Percentiles rank a stretch among this genome's conserved stretches.
Evolutionary conservation across 2,888 invertebrate genomes (phyloP).

Genomic region (Ctena decussata): DNA sequence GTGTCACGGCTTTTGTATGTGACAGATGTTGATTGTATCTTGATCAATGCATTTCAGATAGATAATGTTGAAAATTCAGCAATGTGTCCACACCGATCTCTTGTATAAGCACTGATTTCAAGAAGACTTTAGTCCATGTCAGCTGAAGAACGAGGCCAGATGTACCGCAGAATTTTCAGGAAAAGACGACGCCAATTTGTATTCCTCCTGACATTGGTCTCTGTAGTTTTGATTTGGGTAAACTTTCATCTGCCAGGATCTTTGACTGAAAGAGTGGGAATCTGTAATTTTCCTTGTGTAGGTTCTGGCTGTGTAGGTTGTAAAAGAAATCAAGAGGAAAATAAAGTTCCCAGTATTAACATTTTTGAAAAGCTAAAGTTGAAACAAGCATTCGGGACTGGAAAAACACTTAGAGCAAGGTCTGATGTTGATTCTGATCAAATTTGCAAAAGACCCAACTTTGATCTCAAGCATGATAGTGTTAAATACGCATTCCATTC

Average conservation of each 20-base stretch:
- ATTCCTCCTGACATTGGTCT: constrained; percentile 5
- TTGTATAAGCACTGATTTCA: no score
- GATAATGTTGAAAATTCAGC: no score
- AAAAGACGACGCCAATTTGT: constrained; percentile 22
- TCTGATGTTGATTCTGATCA: constrained; percentile 26
- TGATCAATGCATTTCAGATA: no score
- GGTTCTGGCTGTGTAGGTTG: constrained; percentile 34
- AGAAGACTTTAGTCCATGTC: no score
- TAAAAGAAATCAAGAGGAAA: neutral
- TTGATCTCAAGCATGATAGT: constrained; percentile 75
- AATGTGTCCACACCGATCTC: no score
- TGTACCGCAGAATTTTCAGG: constrained; percentile 14
- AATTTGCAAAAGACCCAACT: constrained; percentile 68
- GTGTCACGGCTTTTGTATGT: no score
- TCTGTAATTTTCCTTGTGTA: constrained; percentile 43
- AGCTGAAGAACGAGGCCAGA: neutral
- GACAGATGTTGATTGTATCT: no score
- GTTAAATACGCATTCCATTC: constrained; percentile 72
- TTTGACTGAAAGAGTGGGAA: neutral
- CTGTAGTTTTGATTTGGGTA: constrained; percentile 14
- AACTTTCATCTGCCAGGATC: constrained; percentile 9
- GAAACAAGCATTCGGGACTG: constrained; percentile 19
- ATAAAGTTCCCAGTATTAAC: constrained; percentile 27
- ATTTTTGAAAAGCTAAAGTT: constrained; percentile 46
- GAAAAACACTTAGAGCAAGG: neutral